Percentiles rank a stretch among this genome's conserved stretches.
Conservation (phyloP, 2,888 invertebrate genomes). For the Hypomecis punctinalis region DNA sequence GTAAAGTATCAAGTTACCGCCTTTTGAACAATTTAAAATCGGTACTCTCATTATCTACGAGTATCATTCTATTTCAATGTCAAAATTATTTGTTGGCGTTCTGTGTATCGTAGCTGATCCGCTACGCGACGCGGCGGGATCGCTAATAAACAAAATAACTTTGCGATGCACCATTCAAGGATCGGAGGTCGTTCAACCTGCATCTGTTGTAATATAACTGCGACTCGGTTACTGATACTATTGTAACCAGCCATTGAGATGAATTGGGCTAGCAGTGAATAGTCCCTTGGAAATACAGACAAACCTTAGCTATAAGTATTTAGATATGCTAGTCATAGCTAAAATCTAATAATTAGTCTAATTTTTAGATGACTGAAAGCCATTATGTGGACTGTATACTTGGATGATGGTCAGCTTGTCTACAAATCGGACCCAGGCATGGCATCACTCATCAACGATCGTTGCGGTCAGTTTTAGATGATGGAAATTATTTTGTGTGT, state of each 20-base stretch:
- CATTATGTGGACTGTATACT: not conserved
- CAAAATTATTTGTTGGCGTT: too few species aligned
- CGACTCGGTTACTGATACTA: not conserved
- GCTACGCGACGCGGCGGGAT: not conserved
- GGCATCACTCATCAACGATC: too few species aligned
- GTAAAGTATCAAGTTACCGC: too few species aligned
- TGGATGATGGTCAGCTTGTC: too few species aligned
- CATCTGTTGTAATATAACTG: conserved; percentile 7
- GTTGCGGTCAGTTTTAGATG: too few species aligned
- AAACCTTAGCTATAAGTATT: too few species aligned
- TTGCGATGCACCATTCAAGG: conserved; percentile 23
- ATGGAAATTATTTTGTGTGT: too few species aligned
- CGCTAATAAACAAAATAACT: conserved; percentile 9
- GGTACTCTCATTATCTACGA: too few species aligned
- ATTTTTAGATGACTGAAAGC: not conserved
- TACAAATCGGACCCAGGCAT: too few species aligned
- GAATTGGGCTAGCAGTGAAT: conserved; percentile 9
- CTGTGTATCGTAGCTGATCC: not conserved
- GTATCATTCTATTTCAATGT: too few species aligned
- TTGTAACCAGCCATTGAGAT: conserved; percentile 1
- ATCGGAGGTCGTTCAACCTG: conserved; percentile 26
- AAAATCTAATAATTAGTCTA: not conserved
- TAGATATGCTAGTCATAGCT: too few species aligned
- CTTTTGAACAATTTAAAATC: too few species aligned
- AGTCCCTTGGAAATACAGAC: not conserved